A percentile compares a stretch with the other conserved stretches of the same genome.
These are phyloP conservation scores for Rhamphomyia laevipes DNA, from an alignment of 2,888 invertebrate species.

Conservation along the genomic window DNA sequence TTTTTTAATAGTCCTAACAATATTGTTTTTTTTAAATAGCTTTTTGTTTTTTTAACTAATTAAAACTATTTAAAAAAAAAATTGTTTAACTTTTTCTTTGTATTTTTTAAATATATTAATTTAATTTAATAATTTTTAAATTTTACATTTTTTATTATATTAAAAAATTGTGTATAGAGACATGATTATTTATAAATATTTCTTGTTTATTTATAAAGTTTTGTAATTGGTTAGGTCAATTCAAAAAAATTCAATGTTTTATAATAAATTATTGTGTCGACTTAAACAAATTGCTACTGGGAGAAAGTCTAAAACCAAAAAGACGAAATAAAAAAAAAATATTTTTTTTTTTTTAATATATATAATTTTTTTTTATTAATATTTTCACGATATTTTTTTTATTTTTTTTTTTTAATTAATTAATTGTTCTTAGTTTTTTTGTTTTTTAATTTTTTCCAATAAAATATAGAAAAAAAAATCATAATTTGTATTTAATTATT, in stretches of 20 bases:
- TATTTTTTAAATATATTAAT: no score
- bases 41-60: no score
- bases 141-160: no score
- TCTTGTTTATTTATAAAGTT: neutral
- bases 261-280: neutral
- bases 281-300: slow-evolving; percentile 2
- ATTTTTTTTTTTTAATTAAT: neutral
- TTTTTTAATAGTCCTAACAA: no score
- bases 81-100: no score
- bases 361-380: neutral
- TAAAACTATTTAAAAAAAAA: no score
- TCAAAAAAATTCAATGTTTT: neutral
- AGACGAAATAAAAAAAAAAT: neutral
- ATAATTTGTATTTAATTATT: neutral
- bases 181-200: no score
- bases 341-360: neutral
- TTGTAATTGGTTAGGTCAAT: no score
- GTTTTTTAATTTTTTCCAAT: neutral
- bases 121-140: no score
- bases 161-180: no score
- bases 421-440: neutral
- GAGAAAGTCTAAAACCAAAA: neutral
- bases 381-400: neutral
- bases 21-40: no score
- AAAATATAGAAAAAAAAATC: neutral